Conservation (phyloP, 2,888 invertebrate genomes). For the Elegia similella region DNA sequence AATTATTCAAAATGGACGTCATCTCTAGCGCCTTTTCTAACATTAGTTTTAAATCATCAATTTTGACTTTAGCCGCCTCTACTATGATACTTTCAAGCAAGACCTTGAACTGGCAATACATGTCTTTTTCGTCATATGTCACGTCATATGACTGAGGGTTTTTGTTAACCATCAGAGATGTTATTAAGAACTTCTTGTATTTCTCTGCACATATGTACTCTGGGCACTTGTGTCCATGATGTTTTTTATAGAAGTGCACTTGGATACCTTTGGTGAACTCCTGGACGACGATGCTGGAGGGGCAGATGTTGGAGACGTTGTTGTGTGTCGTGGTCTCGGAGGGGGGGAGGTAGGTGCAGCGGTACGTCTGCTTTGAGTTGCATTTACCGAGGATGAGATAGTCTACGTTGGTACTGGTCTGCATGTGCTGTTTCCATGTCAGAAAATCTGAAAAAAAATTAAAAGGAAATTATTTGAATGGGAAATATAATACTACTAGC, state of each 20-base stretch:
- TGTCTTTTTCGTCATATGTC: conserved; percentile 31
- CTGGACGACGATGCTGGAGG: conserved; percentile 43
- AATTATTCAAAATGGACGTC: conserved; percentile 42
- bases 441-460: conserved; percentile 52
- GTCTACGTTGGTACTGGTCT: conserved; percentile 35
- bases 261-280: conserved; percentile 50
- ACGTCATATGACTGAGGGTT: conserved; percentile 26
- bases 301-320: conserved; percentile 41
- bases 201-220: conserved; percentile 33
- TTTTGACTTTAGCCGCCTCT: conserved; percentile 44
- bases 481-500: too few relatives aligned
- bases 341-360: conserved; percentile 37
- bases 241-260: conserved; percentile 49
- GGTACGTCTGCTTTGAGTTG: conserved; percentile 40
- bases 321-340: conserved; percentile 4
- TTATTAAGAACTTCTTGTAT: conserved; percentile 43
- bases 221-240: conserved; percentile 39
- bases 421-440: conserved; percentile 50
- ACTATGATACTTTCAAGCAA: conserved; percentile 44
- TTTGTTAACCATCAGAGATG: conserved; percentile 30
- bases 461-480: too few relatives aligned
- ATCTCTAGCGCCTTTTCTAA: conserved; percentile 52
- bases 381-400: conserved; percentile 38
- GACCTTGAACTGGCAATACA: conserved; percentile 48
- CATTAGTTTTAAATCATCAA: conserved; percentile 38